Conservation (phyloP, 2,797 vertebrate species). For the Sternotherus odoratus region DNA sequence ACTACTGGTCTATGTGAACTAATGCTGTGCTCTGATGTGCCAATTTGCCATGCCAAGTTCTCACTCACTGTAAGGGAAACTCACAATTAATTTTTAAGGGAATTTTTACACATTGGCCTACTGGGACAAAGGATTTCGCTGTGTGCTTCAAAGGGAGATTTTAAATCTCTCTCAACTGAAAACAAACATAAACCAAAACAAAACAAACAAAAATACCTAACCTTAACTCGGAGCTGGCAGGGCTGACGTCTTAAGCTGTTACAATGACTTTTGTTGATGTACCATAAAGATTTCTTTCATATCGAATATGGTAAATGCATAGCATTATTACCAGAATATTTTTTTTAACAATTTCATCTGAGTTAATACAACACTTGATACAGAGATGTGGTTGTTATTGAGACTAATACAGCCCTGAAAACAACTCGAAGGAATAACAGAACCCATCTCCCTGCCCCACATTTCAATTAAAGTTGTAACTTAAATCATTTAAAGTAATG, state of each 20-base stretch:
- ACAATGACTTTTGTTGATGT: background rate
- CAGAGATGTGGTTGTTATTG: background rate
- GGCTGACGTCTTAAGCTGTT: background rate
- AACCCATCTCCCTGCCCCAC: too few species aligned
- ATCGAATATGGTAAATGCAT: background rate
- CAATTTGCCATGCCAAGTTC: constrained; percentile 53
- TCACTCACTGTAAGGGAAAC: constrained; percentile 13
- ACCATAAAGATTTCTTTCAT: background rate
- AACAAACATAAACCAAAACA: background rate
- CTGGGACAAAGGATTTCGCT: background rate
- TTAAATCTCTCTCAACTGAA: background rate
- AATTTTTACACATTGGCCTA: background rate
- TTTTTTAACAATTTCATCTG: background rate
- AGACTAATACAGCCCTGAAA: background rate
- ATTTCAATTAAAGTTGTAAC: background rate
- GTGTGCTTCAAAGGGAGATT: background rate
- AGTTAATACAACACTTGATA: background rate
- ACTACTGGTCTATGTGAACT: constrained; percentile 53
- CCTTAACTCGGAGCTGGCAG: background rate
- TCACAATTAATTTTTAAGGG: background rate
- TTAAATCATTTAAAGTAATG: background rate
- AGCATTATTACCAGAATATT: background rate
- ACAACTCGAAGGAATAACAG: background rate
- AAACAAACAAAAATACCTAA: background rate
- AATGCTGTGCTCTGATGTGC: constrained; percentile 45